Evolutionary conservation across 1,140 invertebrate species (phyloP).

Genomic region (Limonius californicus): DNA sequence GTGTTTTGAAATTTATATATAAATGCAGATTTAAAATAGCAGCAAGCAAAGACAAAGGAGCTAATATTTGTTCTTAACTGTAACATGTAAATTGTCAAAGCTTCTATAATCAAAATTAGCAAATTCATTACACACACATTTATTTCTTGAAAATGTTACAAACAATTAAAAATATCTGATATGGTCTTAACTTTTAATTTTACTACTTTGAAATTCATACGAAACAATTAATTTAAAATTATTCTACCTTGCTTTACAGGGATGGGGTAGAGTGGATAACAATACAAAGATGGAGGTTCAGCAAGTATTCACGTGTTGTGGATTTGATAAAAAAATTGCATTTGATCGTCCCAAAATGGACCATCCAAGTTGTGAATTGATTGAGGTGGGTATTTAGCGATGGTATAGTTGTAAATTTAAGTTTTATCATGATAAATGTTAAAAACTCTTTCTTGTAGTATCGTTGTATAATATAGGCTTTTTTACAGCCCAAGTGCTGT

Average conservation of each 20-base stretch:
- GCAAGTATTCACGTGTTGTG: constrained; percentile 77
- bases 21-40: too few species aligned
- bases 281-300: constrained; percentile 67
- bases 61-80: too few species aligned
- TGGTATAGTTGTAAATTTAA: too few species aligned
- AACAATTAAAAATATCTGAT: neutral
- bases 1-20: too few species aligned
- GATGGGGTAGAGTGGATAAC: constrained; percentile 67
- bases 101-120: too few species aligned
- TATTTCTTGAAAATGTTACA: too few species aligned
- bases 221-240: neutral
- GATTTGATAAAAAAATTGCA: constrained; percentile 58
- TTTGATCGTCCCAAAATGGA: constrained; percentile 45
- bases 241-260: constrained; percentile 49
- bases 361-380: constrained; percentile 60
- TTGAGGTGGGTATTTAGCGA: constrained; percentile 49
- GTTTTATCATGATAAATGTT: neutral
- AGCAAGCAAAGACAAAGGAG: too few species aligned
- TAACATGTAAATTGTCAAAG: too few species aligned
- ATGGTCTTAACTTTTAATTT: neutral
- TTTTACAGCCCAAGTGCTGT: constrained; percentile 39
- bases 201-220: neutral
- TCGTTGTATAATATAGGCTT: neutral
- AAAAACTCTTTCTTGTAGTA: too few species aligned
- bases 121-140: too few species aligned